Conservation (phyloP, 2,888 invertebrate genomes). For the Piscicola geometra region DNA sequence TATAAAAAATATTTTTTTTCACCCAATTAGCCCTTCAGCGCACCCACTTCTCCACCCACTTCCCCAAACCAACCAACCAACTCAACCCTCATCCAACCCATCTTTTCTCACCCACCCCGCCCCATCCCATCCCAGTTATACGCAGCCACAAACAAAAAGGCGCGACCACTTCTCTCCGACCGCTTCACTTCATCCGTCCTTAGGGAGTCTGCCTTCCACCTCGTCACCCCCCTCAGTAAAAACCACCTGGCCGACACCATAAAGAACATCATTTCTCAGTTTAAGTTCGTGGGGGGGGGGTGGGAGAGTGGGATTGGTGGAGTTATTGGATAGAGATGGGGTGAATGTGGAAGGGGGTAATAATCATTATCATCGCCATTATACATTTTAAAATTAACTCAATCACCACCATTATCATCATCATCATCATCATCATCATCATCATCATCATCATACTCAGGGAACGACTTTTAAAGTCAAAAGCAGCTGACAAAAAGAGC, state of each 20-base stretch:
- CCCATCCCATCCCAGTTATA: neutral
- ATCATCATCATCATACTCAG: neutral
- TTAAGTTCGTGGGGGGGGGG: neutral
- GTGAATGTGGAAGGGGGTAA: no score
- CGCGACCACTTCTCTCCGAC: neutral
- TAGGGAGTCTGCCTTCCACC: neutral
- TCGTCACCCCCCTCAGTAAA: neutral
- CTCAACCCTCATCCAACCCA: neutral
- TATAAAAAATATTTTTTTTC: no score
- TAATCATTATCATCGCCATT: no score
- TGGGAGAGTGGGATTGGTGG: no score
- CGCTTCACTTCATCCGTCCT: neutral
- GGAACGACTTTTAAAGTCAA: neutral
- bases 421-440: no score
- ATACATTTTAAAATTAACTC: no score
- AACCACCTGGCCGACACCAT: neutral
- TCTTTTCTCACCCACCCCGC: neutral
- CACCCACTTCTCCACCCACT: no score
- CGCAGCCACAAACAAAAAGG: neutral
- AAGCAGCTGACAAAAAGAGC: constrained; percentile 1
- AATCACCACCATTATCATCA: no score
- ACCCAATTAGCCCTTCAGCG: no score
- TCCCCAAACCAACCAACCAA: neutral
- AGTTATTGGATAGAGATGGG: no score
- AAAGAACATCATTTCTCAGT: neutral